phyloP scores from a whole-genome alignment of 2,113 vertebrate species.

The Perccottus glenii region DNA sequence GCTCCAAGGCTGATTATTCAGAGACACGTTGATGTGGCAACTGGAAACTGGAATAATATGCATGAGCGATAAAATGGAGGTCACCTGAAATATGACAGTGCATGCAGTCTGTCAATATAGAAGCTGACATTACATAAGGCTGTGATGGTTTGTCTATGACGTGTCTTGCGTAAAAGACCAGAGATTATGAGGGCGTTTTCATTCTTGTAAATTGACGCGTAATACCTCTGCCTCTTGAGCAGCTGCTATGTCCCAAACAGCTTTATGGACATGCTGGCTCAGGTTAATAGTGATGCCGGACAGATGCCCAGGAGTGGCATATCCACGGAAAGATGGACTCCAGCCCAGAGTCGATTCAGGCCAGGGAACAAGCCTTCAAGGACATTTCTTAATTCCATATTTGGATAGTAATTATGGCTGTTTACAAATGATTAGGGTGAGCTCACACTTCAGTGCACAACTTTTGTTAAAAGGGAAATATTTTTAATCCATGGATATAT shows the following conservation, averaged over 20 bases:
- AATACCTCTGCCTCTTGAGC: slow-evolving; percentile 76
- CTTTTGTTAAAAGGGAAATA: not conserved
- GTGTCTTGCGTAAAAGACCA: slow-evolving; percentile 57
- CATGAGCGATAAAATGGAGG: slow-evolving; percentile 38
- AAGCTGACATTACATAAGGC: slow-evolving; percentile 46
- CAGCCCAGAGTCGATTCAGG: slow-evolving; percentile 35
- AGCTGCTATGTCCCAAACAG: slow-evolving; percentile 72
- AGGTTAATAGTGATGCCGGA: slow-evolving; percentile 65
- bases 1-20: slow-evolving; percentile 23
- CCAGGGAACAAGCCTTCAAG: slow-evolving; percentile 56
- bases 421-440: slow-evolving; percentile 33
- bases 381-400: slow-evolving; percentile 58
- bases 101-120: slow-evolving; percentile 58
- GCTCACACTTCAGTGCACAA: not conserved
- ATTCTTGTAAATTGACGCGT: slow-evolving; percentile 76
- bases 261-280: slow-evolving; percentile 58
- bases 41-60: slow-evolving; percentile 41
- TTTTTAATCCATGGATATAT: slow-evolving; percentile 17
- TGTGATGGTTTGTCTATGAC: slow-evolving; percentile 29
- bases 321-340: slow-evolving; percentile 27
- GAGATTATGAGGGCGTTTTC: slow-evolving; percentile 73
- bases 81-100: slow-evolving; percentile 27
- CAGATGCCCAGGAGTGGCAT: slow-evolving; percentile 58
- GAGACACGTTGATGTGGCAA: slow-evolving; percentile 12
- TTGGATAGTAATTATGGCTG: slow-evolving; percentile 52